phyloP scores from a whole-genome alignment of 2,888 invertebrate genomes.

The Acleris emargana region DNA sequence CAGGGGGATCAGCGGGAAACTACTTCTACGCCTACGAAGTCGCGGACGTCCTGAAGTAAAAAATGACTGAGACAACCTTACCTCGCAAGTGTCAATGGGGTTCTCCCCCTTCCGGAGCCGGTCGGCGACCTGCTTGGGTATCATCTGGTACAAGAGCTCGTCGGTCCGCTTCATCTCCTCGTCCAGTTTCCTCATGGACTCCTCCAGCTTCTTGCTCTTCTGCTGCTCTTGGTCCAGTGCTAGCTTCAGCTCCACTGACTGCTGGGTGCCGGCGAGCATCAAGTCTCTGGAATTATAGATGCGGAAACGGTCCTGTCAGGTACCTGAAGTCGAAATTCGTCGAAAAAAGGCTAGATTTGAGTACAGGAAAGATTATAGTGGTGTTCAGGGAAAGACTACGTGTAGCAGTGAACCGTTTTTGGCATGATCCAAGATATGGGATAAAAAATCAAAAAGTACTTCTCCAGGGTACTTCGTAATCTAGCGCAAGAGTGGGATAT shows the following conservation, averaged over 20 bases:
- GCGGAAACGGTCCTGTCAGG: not conserved
- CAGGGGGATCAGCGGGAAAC: no score
- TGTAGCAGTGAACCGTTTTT: no score
- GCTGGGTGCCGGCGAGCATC: constrained; percentile 98
- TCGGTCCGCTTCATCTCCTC: constrained; percentile 98
- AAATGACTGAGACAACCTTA: constrained; percentile 57
- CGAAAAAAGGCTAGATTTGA: no score
- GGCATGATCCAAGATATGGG: no score
- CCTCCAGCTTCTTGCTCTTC: constrained; percentile 97
- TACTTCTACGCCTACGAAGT: no score
- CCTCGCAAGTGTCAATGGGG: constrained; percentile 98
- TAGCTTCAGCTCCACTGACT: constrained; percentile 97
- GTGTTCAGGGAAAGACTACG: no score
- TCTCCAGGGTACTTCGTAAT: no score
- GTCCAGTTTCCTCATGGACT: constrained; percentile 97
- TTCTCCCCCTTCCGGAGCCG: constrained; percentile 96
- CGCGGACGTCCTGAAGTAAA: no score
- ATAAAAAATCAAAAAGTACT: no score
- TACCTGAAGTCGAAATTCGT: not conserved
- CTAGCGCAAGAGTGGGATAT: no score
- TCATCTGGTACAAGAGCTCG: constrained; percentile 98
- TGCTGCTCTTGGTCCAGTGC: constrained; percentile 98
- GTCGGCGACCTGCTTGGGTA: constrained; percentile 98
- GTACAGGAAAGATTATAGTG: no score
- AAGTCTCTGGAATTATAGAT: constrained; percentile 88